Conservation (phyloP, 2,888 invertebrate genomes). For the Ypsolopha scabrella region DNA sequence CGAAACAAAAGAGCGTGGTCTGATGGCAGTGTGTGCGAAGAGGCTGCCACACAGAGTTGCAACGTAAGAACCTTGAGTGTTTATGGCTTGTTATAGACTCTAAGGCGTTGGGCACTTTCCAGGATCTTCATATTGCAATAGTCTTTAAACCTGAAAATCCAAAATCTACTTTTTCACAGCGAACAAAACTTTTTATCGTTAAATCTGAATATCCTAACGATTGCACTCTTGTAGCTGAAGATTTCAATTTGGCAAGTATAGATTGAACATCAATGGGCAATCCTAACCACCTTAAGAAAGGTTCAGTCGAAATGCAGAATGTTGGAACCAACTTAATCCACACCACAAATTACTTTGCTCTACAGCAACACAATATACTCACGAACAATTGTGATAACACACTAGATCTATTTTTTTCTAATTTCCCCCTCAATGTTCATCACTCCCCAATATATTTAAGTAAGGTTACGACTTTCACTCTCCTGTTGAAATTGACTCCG, state of each 20-base stretch:
- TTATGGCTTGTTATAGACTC: not conserved
- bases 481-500: not conserved
- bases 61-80: not conserved
- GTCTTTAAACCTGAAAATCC: slow-evolving; percentile 3
- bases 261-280: not conserved
- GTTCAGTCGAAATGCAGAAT: not conserved
- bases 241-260: not conserved
- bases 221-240: not conserved
- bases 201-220: not conserved
- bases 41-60: not conserved
- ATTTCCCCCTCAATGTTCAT: not conserved
- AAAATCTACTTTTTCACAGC: not conserved
- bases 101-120: not conserved
- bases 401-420: not conserved
- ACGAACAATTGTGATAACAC: not conserved
- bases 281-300: not conserved
- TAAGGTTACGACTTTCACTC: not conserved
- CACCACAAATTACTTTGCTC: not conserved
- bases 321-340: not conserved
- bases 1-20: not conserved
- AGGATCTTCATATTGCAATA: not conserved
- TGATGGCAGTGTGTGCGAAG: not conserved
- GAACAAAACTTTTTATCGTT: not conserved
- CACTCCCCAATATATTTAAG: not conserved
- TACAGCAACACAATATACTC: not conserved